Conservation (phyloP, 2,113 vertebrate species). For the Cyphomyrus plagiostoma region DNA sequence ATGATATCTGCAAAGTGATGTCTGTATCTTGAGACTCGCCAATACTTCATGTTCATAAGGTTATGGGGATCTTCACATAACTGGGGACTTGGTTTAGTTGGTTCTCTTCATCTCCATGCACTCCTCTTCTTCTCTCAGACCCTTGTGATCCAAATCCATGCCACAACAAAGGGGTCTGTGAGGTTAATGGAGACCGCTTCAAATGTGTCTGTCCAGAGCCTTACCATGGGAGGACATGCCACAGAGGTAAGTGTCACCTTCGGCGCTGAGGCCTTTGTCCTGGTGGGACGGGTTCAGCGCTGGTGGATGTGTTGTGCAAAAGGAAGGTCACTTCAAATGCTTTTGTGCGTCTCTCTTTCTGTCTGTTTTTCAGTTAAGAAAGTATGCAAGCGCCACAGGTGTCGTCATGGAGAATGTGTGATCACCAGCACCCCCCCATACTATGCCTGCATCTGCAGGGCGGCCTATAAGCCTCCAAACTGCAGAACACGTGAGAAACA, state of each 20-base stretch:
- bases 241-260: conserved; percentile 43
- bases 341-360: not conserved
- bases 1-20: not conserved
- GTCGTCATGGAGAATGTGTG: conserved; percentile 47
- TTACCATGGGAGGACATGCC: conserved; percentile 47
- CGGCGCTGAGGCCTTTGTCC: too few species aligned
- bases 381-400: conserved; percentile 43
- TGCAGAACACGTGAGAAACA: conserved; percentile 47
- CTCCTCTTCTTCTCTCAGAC: conserved; percentile 30
- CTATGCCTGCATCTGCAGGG: conserved; percentile 50
- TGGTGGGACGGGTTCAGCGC: not conserved
- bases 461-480: conserved; percentile 36
- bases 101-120: too few species aligned
- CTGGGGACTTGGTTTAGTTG: not conserved
- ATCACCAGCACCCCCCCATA: conserved; percentile 34
- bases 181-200: conserved; percentile 2
- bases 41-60: not conserved
- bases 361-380: conserved; percentile 40
- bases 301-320: not conserved
- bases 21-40: not conserved
- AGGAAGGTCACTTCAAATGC: not conserved
- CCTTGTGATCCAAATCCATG: conserved; percentile 51
- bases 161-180: conserved; percentile 41
- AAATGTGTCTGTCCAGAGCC: conserved; percentile 43
- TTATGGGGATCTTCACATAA: not conserved